A percentile compares a stretch with the other conserved stretches of the same genome.
These are phyloP conservation scores for Odontophorus gujanensis DNA, from an alignment of 2,113 vertebrate genomes.

Conservation along the genomic window DNA sequence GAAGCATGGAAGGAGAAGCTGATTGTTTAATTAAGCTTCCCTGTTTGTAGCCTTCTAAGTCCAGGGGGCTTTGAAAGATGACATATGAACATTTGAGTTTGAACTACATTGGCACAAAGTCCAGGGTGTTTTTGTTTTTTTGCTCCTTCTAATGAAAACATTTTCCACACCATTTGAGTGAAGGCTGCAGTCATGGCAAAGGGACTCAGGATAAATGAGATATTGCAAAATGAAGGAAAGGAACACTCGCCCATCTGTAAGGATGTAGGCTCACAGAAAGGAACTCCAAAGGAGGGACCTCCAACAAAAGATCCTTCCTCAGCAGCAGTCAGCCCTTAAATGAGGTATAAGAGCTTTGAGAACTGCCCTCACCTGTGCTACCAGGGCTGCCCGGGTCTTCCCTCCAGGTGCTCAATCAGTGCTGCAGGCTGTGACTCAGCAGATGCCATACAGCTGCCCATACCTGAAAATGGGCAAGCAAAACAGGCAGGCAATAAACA, in stretches of 20 bases:
- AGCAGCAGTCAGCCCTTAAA: no score
- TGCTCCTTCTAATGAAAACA: not conserved
- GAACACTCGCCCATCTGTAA: no score
- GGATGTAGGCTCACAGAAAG: no score
- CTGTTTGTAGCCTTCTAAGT: not conserved
- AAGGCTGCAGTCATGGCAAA: not conserved
- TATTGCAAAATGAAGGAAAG: no score
- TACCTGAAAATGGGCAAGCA: not conserved
- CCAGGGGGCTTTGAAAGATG: not conserved
- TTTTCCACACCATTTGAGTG: not conserved
- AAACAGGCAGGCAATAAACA: not conserved
- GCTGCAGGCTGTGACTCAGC: no score
- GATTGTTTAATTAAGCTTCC: not conserved
- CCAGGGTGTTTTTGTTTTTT: not conserved
- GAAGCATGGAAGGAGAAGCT: not conserved
- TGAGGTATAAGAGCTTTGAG: no score
- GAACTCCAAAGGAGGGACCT: no score
- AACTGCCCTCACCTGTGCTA: no score
- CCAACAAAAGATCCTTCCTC: no score
- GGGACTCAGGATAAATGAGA: no score
- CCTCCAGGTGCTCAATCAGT: no score
- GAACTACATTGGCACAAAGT: not conserved
- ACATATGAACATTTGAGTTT: not conserved
- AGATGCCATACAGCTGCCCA: not conserved
- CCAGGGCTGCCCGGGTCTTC: no score